phyloP scores from a whole-genome alignment of 2,888 invertebrate species.

The Rotaria sp. region DNA sequence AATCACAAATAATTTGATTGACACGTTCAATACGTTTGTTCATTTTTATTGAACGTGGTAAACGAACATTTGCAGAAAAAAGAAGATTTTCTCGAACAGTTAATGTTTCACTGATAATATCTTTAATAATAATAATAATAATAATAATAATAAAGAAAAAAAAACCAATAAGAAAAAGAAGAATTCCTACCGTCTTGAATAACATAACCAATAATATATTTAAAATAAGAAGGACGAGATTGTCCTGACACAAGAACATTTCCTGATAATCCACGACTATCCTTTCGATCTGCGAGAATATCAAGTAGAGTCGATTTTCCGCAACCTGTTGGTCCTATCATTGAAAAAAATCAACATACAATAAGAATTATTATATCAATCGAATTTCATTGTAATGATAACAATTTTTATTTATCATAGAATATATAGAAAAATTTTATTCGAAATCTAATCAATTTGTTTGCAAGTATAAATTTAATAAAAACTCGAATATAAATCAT shows the following conservation, averaged over 20 bases:
- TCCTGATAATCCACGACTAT: slow-evolving; percentile 47
- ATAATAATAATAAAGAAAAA: too few species aligned
- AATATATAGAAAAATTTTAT: too few species aligned
- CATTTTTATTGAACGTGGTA: slow-evolving; percentile 44
- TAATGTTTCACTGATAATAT: slow-evolving; percentile 54
- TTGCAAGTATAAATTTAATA: too few species aligned
- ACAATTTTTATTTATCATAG: too few species aligned
- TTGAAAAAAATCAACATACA: too few species aligned
- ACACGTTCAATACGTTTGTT: slow-evolving; percentile 45
- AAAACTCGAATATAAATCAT: slow-evolving; percentile 1
- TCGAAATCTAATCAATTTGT: too few species aligned
- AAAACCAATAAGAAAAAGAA: slow-evolving; percentile 38
- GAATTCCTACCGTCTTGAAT: slow-evolving; percentile 49
- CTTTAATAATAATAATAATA: too few species aligned
- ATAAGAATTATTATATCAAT: too few species aligned
- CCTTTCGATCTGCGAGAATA: slow-evolving; percentile 52
- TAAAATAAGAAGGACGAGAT: slow-evolving; percentile 52
- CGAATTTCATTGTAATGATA: too few species aligned
- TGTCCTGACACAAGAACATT: slow-evolving; percentile 51
- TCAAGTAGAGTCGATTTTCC: slow-evolving; percentile 54
- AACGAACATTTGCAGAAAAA: slow-evolving; percentile 47
- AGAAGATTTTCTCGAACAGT: slow-evolving; percentile 46
- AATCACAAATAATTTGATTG: slow-evolving; percentile 49
- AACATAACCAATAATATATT: slow-evolving; percentile 55
- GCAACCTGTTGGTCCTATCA: slow-evolving; percentile 53